A percentile compares a stretch with the other conserved stretches of the same genome.
Evolutionary conservation across 2,113 vertebrate genomes (phyloP).

Genomic region (Spilogale gracilis): DNA sequence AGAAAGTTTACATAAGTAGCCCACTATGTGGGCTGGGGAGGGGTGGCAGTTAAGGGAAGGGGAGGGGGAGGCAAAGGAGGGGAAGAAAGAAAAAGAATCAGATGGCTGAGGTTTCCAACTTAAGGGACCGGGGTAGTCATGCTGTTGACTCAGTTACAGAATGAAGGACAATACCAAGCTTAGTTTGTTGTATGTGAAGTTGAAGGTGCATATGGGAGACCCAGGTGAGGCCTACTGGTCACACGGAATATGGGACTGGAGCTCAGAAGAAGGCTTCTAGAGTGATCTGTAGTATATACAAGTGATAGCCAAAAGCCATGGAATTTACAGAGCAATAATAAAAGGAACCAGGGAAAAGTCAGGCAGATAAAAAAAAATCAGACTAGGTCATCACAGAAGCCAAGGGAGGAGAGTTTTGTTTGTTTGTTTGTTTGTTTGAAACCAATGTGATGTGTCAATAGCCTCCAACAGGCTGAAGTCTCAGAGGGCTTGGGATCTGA

Average conservation of each 20-base stretch:
- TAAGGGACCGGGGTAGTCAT: background rate
- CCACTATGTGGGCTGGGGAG: background rate
- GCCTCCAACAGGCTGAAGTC: background rate
- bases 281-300: background rate
- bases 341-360: background rate
- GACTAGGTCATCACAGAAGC: background rate
- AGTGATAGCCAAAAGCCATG: background rate
- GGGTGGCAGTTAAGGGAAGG: background rate
- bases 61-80: background rate
- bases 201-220: background rate
- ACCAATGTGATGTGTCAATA: background rate
- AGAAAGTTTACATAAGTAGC: background rate
- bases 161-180: constrained; percentile 26
- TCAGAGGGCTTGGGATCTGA: background rate
- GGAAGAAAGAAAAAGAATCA: background rate
- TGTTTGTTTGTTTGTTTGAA: background rate
- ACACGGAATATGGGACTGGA: background rate
- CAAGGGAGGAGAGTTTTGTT: background rate
- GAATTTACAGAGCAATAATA: constrained; percentile 6
- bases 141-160: background rate
- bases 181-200: background rate
- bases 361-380: background rate
- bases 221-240: background rate
- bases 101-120: background rate
- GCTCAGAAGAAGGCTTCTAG: background rate